Percentiles rank a stretch among this genome's conserved stretches.
Conservation (phyloP, 2,113 vertebrate species). For the Dromas ardeola region DNA sequence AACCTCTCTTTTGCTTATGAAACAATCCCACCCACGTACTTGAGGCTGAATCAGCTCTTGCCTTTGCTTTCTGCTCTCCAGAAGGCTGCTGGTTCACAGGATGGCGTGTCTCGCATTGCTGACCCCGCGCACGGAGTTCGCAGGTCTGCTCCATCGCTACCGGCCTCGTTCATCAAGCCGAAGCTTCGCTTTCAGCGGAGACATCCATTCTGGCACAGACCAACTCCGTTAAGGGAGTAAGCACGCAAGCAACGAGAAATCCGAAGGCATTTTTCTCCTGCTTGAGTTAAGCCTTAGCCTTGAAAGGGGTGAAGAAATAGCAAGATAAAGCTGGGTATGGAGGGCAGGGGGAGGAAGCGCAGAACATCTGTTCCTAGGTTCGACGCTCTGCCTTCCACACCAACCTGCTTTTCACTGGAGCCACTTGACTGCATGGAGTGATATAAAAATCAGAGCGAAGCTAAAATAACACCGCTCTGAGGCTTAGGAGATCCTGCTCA, state of each 20-base stretch:
- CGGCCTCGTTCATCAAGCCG: background rate
- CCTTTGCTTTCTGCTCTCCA: background rate
- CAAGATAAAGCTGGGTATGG: background rate
- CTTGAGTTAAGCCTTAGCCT: background rate
- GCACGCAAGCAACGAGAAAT: background rate
- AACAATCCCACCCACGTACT: background rate
- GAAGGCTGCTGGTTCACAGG: background rate
- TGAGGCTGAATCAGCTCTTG: background rate
- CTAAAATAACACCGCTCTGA: background rate
- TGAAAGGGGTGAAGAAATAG: background rate
- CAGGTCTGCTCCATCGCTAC: background rate
- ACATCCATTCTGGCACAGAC: background rate
- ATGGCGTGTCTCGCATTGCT: accelerated
- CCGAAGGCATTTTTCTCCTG: background rate
- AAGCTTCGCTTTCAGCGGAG: background rate
- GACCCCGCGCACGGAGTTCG: background rate
- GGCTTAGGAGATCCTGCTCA: background rate
- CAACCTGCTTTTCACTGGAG: background rate
- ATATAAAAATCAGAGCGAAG: background rate
- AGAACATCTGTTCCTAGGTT: background rate
- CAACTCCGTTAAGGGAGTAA: background rate
- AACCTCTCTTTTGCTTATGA: background rate
- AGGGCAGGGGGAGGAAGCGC: background rate
- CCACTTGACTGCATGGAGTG: accelerated
- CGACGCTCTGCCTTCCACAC: background rate